Evolutionary conservation across 2,797 vertebrate genomes (phyloP), one percentile per base, ranked within the genome.

Genomic region (Arnoldichthys spilopterus): DNA sequence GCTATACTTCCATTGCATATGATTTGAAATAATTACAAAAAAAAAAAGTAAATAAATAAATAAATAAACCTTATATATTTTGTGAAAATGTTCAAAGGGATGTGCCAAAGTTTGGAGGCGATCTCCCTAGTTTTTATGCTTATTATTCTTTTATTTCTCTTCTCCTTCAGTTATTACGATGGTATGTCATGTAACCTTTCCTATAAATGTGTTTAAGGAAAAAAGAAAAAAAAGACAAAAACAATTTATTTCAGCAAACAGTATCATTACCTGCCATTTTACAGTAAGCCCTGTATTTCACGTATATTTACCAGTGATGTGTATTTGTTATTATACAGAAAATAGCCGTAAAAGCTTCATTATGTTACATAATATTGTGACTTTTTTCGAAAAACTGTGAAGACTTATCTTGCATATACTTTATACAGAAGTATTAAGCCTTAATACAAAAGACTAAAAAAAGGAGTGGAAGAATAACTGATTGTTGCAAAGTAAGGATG

Each of bases 381-480:
- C 97, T 98, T 98, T 99, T 95, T 99, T 98, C 92, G 96, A 97
- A 98, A 99, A 99, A 99, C 98, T 99, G 97, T 99, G 98, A 99
- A 99, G 97, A 98, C 97, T 99, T 99, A 99, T 99, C 97, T 98
- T 99, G 98, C 97, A 99, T 99, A 99, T 99, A 99, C 98, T 99
- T 99, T 99, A 99, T 99, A 99, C 97, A 93, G 97, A 99, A 99
- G 97, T 99, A 99, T 99, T 99, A 99, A 98, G 98, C 98, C 98
- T 99, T 99, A 99, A 95, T 94, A 94, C 93, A 95, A 98, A 99
- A 96, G 96, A 97, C 96, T 94, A 98, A 95, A 96, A 96, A 98
- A 96, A 94, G 96, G 98, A 97, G 98, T 97, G 97, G 98, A 98
- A 97, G 98, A 97, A 98, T 98, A 95, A 98, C 96, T 97, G 97